A percentile compares a stretch with the other conserved stretches of the same genome.
phyloP scores from a whole-genome alignment of 2,888 invertebrate genomes.

The Lagria hirta region DNA sequence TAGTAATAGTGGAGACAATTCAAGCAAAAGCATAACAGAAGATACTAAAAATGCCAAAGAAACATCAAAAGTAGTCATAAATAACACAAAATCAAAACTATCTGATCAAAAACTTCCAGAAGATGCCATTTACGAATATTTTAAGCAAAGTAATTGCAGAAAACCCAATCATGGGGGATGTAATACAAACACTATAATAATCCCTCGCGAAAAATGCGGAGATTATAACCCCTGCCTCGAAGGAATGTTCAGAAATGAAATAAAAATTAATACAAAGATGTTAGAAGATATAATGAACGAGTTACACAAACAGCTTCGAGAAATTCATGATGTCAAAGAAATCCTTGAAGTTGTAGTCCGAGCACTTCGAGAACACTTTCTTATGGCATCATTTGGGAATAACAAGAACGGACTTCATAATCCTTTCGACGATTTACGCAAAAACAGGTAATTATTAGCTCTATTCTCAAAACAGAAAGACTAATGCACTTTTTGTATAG shows the following conservation, averaged over 20 bases:
- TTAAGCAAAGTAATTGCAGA: not conserved
- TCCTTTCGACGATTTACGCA: constrained; percentile 3
- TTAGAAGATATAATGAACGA: constrained; percentile 20
- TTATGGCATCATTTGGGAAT: constrained; percentile 4
- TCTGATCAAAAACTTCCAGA: not conserved
- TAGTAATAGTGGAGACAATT: too few relatives aligned
- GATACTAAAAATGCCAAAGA: too few relatives aligned
- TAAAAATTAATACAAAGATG: constrained; percentile 3
- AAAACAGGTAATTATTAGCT: constrained; percentile 4
- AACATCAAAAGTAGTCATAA: too few relatives aligned
- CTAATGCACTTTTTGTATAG: constrained; percentile 7
- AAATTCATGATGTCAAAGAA: constrained; percentile 21
- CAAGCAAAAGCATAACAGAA: too few relatives aligned
- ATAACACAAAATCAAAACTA: too few relatives aligned
- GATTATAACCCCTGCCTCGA: constrained; percentile 11
- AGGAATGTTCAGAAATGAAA: constrained; percentile 7
- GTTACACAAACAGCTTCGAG: constrained; percentile 13
- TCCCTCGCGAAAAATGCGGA: constrained; percentile 9
- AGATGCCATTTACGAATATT: not conserved
- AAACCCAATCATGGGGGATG: constrained; percentile 1
- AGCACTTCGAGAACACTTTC: constrained; percentile 5
- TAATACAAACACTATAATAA: constrained; percentile 8
- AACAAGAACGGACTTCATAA: too few relatives aligned
- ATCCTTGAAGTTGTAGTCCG: constrained; percentile 9
- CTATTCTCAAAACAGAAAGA: not conserved